phyloP scores from a whole-genome alignment of 2,888 invertebrate species.

The Neoscelio sp. region DNA sequence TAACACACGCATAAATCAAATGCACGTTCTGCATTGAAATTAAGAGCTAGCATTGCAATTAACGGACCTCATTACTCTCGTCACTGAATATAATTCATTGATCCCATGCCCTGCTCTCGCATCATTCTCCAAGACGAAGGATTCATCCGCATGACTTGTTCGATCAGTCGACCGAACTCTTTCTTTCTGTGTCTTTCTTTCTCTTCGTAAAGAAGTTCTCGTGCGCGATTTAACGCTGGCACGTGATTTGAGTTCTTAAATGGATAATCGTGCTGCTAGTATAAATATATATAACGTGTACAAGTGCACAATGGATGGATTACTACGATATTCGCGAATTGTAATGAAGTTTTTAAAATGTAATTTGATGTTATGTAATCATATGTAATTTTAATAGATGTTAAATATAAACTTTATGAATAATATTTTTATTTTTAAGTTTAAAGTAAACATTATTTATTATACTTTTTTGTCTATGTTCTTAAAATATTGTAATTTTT shows the following conservation, averaged over 20 bases:
- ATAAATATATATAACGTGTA: neutral
- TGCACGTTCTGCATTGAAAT: constrained; percentile 5
- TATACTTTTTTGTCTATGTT: too few relatives aligned
- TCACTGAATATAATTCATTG: constrained; percentile 20
- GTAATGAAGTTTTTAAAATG: neutral
- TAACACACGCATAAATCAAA: constrained; percentile 3
- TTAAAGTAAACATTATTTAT: too few relatives aligned
- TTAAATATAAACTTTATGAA: too few relatives aligned
- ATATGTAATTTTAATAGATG: too few relatives aligned
- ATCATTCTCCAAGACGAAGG: constrained; percentile 14
- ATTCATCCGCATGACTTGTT: constrained; percentile 22
- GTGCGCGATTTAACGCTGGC: constrained; percentile 17
- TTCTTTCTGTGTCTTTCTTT: constrained; percentile 1
- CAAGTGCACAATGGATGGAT: neutral
- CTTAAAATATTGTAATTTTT: too few relatives aligned
- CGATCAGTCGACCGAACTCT: neutral
- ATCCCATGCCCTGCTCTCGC: constrained; percentile 3
- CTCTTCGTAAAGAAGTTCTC: constrained; percentile 8
- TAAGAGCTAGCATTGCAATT: constrained; percentile 29
- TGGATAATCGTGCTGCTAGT: constrained; percentile 7
- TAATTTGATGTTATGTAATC: too few relatives aligned
- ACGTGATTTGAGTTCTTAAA: constrained; percentile 12
- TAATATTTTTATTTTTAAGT: too few relatives aligned
- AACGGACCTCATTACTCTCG: constrained; percentile 19
- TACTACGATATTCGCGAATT: too few relatives aligned